Conservation (phyloP, 2,888 invertebrate species). For the Dynastes maya region DNA sequence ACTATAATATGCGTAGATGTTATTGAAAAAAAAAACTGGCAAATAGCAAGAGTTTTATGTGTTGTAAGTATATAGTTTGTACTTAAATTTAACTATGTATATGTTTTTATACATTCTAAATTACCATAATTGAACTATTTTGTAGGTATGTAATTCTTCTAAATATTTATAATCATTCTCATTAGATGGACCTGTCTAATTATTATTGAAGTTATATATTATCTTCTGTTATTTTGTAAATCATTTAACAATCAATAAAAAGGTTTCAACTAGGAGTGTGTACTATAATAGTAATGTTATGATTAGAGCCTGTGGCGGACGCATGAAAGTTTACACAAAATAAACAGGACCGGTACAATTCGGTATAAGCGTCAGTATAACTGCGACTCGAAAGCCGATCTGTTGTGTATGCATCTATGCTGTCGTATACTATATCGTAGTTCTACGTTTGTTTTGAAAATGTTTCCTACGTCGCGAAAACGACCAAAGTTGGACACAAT, state of each 20-base stretch:
- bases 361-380: too few relatives aligned
- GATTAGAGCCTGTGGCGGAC: too few relatives aligned
- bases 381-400: too few relatives aligned
- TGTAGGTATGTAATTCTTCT: constrained; percentile 40
- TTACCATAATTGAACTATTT: constrained; percentile 42
- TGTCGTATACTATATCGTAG: too few relatives aligned
- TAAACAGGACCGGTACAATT: too few relatives aligned
- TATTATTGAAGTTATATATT: constrained; percentile 48
- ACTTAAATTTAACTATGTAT: constrained; percentile 29
- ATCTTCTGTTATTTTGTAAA: constrained; percentile 49
- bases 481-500: too few relatives aligned
- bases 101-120: constrained; percentile 25
- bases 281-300: not conserved
- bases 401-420: too few relatives aligned
- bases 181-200: constrained; percentile 43
- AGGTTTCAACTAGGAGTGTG: not conserved
- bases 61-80: constrained; percentile 24
- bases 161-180: constrained; percentile 42
- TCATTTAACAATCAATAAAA: constrained; percentile 44
- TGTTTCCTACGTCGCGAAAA: too few relatives aligned
- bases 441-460: too few relatives aligned
- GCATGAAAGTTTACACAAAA: too few relatives aligned
- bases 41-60: constrained; percentile 6
- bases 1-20: not conserved
- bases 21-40: not conserved